These are phyloP conservation scores for Drosophila kepulauana DNA, from an alignment of 1,140 invertebrate species.

Conservation along the genomic window DNA sequence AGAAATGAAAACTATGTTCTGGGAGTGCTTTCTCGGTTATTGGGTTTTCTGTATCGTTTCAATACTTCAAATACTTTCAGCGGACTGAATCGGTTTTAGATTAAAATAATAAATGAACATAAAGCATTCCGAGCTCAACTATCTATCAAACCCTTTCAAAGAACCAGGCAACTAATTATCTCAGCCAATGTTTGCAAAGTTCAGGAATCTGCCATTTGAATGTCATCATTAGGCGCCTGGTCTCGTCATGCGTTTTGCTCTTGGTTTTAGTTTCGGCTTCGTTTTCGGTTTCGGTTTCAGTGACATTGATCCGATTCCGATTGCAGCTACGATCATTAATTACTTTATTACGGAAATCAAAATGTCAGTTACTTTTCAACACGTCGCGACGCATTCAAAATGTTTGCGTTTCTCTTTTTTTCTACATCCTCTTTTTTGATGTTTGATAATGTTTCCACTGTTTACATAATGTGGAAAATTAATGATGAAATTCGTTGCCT, in stretches of 20 bases:
- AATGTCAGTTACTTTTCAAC: constrained; percentile 76
- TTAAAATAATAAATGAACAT: too few species aligned
- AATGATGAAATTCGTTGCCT: constrained; percentile 72
- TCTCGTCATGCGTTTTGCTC: constrained; percentile 9
- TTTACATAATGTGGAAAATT: constrained; percentile 80
- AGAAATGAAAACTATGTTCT: constrained; percentile 42
- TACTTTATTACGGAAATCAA: constrained; percentile 83
- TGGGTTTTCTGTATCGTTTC: constrained; percentile 36
- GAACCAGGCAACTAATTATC: constrained; percentile 61
- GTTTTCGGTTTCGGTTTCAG: constrained; percentile 2
- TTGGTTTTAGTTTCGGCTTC: not conserved
- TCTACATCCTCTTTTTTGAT: not conserved
- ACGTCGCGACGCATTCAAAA: constrained; percentile 45
- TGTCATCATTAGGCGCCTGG: constrained; percentile 71
- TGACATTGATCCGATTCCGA: constrained; percentile 70
- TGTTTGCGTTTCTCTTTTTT: constrained; percentile 57
- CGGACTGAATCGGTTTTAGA: too few species aligned
- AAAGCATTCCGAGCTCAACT: too few species aligned
- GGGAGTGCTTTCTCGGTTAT: constrained; percentile 69
- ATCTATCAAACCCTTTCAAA: constrained; percentile 53
- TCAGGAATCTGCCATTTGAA: constrained; percentile 57
- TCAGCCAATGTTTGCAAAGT: constrained; percentile 46
- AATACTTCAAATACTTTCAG: not conserved
- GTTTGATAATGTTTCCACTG: constrained; percentile 41
- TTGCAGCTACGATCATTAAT: constrained; percentile 73